These are phyloP conservation scores for Periophthalmus modestus DNA, from an alignment of 2,113 vertebrate genomes.

Conservation along the genomic window DNA sequence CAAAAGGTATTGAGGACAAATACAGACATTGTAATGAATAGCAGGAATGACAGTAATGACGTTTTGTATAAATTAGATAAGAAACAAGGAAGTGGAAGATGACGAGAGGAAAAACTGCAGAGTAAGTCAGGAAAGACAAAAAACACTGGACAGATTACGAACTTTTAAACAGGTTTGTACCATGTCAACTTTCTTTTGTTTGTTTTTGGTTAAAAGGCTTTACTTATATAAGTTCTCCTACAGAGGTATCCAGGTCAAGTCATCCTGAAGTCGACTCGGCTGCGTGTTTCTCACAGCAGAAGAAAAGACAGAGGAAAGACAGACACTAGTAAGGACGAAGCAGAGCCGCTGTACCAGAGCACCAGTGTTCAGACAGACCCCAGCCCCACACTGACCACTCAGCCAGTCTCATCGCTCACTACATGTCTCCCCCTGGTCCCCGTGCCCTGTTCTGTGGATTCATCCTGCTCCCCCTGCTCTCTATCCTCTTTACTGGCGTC, in stretches of 20 bases:
- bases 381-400: conserved; percentile 70
- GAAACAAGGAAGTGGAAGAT: conserved; percentile 84
- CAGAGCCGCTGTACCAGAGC: conserved; percentile 74
- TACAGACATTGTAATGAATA: conserved; percentile 21
- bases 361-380: conserved; percentile 80
- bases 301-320: conserved; percentile 70
- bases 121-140: conserved; percentile 94
- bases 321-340: conserved; percentile 19
- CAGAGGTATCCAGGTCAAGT: conserved; percentile 95
- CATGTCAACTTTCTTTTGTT: background rate
- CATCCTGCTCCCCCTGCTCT: conserved; percentile 67
- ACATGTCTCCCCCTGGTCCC: conserved; percentile 65
- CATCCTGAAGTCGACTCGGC: conserved; percentile 90
- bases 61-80: conserved; percentile 34
- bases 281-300: conserved; percentile 80
- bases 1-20: conserved; percentile 82
- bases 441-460: conserved; percentile 58
- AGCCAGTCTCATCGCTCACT: conserved; percentile 68
- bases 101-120: conserved; percentile 87
- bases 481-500: conserved; percentile 59
- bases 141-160: conserved; percentile 91
- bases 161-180: conserved; percentile 90
- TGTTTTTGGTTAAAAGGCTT: background rate
- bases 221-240: background rate
- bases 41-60: background rate